Conservation (phyloP, 2,797 vertebrate species). For the Spatula versicolor region DNA sequence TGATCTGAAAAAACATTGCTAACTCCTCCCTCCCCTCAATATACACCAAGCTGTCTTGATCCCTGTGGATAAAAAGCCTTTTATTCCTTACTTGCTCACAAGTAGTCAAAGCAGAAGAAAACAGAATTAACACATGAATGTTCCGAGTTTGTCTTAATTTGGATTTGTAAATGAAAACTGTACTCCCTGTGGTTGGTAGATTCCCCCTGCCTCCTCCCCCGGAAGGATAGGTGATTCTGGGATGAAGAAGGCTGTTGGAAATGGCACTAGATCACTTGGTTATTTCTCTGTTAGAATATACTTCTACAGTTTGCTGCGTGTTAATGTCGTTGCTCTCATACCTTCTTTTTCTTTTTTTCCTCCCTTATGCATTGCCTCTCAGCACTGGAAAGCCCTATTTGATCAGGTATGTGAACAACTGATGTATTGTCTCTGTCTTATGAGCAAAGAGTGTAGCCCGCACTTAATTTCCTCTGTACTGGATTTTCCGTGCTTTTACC, state of each 20-base stretch:
- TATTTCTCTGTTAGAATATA: slow-evolving; percentile 40
- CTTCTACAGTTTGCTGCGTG: slow-evolving; percentile 28
- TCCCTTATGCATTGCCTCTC: slow-evolving; percentile 76
- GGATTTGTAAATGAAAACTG: slow-evolving; percentile 51
- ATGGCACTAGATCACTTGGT: slow-evolving; percentile 48
- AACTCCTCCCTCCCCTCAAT: neutral
- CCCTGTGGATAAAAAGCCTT: neutral
- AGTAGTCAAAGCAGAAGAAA: slow-evolving; percentile 15
- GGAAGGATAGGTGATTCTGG: slow-evolving; percentile 61
- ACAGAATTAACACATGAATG: slow-evolving; percentile 46
- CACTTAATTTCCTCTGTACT: slow-evolving; percentile 31
- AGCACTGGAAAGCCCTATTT: slow-evolving; percentile 97
- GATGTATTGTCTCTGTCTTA: slow-evolving; percentile 40
- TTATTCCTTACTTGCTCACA: slow-evolving; percentile 32
- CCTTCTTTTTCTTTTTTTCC: slow-evolving; percentile 71
- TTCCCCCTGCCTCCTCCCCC: slow-evolving; percentile 58
- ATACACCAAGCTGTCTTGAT: neutral
- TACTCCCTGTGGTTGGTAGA: slow-evolving; percentile 57
- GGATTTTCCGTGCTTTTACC: slow-evolving; percentile 52
- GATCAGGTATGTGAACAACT: slow-evolving; percentile 91
- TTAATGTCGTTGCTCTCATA: slow-evolving; percentile 53
- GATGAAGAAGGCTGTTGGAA: slow-evolving; percentile 57
- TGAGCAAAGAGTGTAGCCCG: slow-evolving; percentile 15
- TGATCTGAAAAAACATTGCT: neutral
- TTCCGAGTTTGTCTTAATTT: slow-evolving; percentile 48